Conservation (phyloP, 1,140 invertebrate genomes). For the Drosophila grimshawi region DNA sequence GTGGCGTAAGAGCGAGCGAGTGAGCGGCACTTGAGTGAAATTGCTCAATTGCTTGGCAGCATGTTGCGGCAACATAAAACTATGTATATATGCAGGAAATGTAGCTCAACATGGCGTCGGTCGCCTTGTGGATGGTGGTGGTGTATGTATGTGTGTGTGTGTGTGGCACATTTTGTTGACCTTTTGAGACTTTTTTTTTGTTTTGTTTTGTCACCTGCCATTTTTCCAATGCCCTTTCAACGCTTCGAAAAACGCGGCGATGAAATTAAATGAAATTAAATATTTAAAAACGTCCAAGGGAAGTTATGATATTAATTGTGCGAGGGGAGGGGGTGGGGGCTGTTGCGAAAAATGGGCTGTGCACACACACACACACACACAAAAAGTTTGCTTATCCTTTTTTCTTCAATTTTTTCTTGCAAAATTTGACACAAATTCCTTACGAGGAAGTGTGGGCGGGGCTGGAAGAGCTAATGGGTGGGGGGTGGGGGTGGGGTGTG, state of each 20-base stretch:
- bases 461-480: no score
- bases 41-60: background rate
- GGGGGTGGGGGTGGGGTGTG: background rate
- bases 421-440: background rate
- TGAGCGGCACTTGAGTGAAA: constrained; percentile 11
- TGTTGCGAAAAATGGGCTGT: background rate
- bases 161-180: background rate
- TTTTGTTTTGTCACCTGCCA: constrained; percentile 9
- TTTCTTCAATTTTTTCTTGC: constrained; percentile 8
- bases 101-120: constrained; percentile 20
- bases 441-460: no score
- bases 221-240: constrained; percentile 2
- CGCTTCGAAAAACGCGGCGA: no score
- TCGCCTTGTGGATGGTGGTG: no score
- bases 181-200: background rate
- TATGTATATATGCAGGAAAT: background rate
- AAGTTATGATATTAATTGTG: background rate
- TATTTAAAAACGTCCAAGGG: constrained; percentile 31
- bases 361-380: background rate
- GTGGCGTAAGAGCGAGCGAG: background rate
- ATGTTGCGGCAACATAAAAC: constrained; percentile 14
- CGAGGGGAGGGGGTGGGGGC: background rate
- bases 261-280: constrained; percentile 40
- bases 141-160: no score
- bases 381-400: constrained; percentile 2